Evolutionary conservation across 2,888 invertebrate species (phyloP).

Genomic region (Idaea biselata): DNA sequence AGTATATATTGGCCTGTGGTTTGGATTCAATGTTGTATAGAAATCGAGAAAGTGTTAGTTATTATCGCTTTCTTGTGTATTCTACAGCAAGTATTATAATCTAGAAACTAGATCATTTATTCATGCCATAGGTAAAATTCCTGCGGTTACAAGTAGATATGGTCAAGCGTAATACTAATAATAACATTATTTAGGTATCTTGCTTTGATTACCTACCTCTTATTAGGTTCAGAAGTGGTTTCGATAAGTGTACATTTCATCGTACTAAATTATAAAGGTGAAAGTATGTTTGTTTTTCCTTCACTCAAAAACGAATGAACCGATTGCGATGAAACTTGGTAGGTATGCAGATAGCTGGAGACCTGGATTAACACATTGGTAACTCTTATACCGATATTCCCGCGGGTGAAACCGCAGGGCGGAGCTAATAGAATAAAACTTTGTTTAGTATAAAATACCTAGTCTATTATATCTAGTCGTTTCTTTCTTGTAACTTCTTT

Average conservation of each 20-base stretch:
- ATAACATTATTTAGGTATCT: not conserved
- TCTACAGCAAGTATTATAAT: conserved; percentile 19
- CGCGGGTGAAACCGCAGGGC: too few relatives aligned
- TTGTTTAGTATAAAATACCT: too few relatives aligned
- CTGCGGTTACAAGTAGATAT: conserved; percentile 9
- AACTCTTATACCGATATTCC: too few relatives aligned
- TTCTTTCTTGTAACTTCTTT: too few relatives aligned
- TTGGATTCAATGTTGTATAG: conserved; percentile 28
- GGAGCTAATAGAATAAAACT: too few relatives aligned
- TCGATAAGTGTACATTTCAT: not conserved
- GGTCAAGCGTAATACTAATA: not conserved
- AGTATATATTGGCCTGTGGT: conserved; percentile 22
- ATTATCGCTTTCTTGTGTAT: conserved; percentile 29
- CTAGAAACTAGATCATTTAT: conserved; percentile 23
- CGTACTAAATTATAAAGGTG: not conserved
- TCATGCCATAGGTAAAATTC: conserved; percentile 17
- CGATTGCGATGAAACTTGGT: too few relatives aligned
- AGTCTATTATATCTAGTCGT: too few relatives aligned
- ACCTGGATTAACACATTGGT: too few relatives aligned
- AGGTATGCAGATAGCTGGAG: too few relatives aligned
- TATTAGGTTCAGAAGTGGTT: not conserved
- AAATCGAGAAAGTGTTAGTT: conserved; percentile 29
- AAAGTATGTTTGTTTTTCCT: too few relatives aligned
- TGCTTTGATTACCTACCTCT: not conserved
- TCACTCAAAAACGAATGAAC: too few relatives aligned